Percentiles rank a stretch among this genome's conserved stretches.
Evolutionary conservation across 2,113 vertebrate species (phyloP).

Genomic region (Tautogolabrus adspersus): DNA sequence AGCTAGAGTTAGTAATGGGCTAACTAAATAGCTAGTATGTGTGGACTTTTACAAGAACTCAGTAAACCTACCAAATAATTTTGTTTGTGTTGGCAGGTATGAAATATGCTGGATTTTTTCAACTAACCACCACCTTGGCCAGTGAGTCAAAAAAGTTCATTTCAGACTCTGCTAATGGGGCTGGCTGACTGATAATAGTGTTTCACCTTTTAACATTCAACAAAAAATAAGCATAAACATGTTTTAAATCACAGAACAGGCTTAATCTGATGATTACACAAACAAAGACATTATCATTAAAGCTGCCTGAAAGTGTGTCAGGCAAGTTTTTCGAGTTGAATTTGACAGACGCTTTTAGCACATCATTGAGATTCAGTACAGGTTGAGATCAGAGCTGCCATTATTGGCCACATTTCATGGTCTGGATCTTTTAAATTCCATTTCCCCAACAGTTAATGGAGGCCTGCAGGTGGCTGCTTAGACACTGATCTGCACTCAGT

Average conservation of each 20-base stretch:
- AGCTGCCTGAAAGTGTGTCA: conserved; percentile 13
- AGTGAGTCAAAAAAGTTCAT: no score
- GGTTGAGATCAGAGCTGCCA: conserved; percentile 59
- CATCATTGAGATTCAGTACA: conserved; percentile 70
- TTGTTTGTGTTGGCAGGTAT: no score
- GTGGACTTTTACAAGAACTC: no score
- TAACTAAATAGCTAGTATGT: no score
- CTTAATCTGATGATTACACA: background rate
- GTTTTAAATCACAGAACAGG: background rate
- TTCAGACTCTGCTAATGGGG: no score
- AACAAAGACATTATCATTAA: background rate
- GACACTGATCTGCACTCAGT: conserved; percentile 54
- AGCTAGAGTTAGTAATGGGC: no score
- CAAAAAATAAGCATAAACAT: no score
- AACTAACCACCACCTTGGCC: no score
- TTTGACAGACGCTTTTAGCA: conserved; percentile 45
- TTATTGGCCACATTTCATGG: conserved; percentile 75
- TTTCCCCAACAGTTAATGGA: conserved; percentile 60
- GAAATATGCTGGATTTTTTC: no score
- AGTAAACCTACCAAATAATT: no score
- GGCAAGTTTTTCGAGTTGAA: conserved; percentile 42
- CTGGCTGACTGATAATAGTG: no score
- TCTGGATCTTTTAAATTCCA: conserved; percentile 70
- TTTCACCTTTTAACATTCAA: no score
- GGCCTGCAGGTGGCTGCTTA: conserved; percentile 60